phyloP scores from a whole-genome alignment of 2,797 vertebrate genomes.

The Momotus momota region DNA sequence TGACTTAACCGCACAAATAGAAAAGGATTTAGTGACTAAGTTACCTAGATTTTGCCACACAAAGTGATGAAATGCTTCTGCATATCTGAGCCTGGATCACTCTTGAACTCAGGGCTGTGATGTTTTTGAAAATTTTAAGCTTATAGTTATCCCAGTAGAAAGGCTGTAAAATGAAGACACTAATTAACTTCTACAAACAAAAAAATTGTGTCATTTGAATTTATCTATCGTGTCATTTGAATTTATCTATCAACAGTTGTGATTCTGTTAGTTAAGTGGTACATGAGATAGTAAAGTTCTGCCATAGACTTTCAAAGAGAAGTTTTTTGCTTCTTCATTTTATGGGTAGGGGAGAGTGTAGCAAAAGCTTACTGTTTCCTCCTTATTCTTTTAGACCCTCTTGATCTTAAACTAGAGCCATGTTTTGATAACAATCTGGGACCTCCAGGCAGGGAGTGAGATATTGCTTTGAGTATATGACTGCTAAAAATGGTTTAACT shows the following conservation, averaged over 20 bases:
- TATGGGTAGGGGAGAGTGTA: background rate
- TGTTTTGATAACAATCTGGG: background rate
- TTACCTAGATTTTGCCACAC: background rate
- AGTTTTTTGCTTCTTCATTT: background rate
- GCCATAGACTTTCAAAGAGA: background rate
- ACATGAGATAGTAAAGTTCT: background rate
- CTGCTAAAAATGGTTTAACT: background rate
- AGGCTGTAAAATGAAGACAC: background rate
- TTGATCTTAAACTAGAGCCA: background rate
- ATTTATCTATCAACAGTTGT: background rate
- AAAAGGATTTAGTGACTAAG: background rate
- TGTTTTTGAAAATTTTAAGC: background rate
- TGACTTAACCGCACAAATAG: background rate
- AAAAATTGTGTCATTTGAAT: background rate
- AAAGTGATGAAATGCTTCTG: background rate
- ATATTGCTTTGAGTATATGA: background rate
- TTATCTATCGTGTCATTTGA: background rate
- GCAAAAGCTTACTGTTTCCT: background rate
- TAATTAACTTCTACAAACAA: background rate
- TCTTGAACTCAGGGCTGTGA: background rate
- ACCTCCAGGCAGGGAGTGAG: background rate
- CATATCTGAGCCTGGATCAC: background rate
- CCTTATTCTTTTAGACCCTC: background rate
- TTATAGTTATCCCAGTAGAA: background rate
- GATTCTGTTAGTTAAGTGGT: background rate